These are phyloP conservation scores for Crenuchus spilurus DNA, from an alignment of 2,797 vertebrate species.

Conservation along the genomic window DNA sequence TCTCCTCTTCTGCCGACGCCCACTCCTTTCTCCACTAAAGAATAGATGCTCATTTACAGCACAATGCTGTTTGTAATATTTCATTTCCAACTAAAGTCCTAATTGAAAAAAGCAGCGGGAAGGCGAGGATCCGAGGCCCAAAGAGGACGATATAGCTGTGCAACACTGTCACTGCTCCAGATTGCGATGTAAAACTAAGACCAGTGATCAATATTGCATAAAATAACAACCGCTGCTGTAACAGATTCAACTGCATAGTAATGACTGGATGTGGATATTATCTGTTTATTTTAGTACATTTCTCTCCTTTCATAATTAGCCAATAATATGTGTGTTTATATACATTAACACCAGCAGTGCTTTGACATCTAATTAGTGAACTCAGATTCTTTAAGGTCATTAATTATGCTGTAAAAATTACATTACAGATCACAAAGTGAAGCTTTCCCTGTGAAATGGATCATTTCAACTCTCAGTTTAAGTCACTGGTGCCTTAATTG, in stretches of 20 bases:
- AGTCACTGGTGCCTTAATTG: too few relatives aligned
- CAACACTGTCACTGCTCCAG: neutral
- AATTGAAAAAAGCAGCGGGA: slow-evolving; percentile 10
- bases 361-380: too few relatives aligned
- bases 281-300: too few relatives aligned
- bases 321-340: too few relatives aligned
- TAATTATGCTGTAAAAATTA: too few relatives aligned
- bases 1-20: slow-evolving; percentile 1
- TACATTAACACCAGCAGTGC: too few relatives aligned
- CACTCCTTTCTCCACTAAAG: slow-evolving; percentile 20
- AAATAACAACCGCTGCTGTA: neutral
- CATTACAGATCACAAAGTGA: too few relatives aligned
- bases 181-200: neutral
- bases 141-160: neutral
- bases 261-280: neutral
- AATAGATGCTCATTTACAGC: slow-evolving; percentile 24
- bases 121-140: neutral
- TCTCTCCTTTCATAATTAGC: too few relatives aligned
- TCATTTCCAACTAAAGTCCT: slow-evolving; percentile 16
- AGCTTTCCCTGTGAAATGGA: too few relatives aligned
- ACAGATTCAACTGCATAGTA: neutral
- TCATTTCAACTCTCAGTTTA: too few relatives aligned
- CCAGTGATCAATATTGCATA: neutral
- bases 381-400: too few relatives aligned
- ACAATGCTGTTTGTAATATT: slow-evolving; percentile 32